phyloP scores from a whole-genome alignment of 2,888 invertebrate genomes.

The Apamea anceps region DNA sequence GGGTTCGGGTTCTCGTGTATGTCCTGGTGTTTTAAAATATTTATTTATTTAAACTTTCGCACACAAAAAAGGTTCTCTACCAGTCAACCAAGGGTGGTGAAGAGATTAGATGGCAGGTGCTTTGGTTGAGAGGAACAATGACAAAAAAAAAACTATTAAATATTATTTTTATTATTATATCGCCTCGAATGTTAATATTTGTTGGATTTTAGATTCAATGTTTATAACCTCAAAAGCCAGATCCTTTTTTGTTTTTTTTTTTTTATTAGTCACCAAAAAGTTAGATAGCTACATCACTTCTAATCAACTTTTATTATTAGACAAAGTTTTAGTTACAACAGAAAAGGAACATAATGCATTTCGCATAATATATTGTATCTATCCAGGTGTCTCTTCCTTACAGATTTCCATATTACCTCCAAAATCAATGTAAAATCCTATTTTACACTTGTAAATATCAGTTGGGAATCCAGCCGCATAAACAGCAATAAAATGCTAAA shows the following conservation, averaged over 20 bases:
- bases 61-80: no score
- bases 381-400: constrained; percentile 12
- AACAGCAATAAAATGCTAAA: constrained; percentile 55
- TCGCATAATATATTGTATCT: neutral
- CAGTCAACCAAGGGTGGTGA: no score
- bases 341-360: neutral
- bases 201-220: no score
- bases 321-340: no score
- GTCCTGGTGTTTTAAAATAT: neutral
- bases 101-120: no score
- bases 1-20: neutral
- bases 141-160: no score
- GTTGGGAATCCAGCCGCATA: constrained; percentile 37
- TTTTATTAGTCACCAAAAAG: neutral
- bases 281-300: no score
- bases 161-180: no score
- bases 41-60: neutral
- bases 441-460: constrained; percentile 39
- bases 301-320: neutral
- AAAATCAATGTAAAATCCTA: constrained; percentile 24
- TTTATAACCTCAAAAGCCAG: neutral
- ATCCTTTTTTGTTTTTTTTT: no score
- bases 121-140: no score
- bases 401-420: constrained; percentile 15
- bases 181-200: neutral